Percentiles rank a stretch among this genome's conserved stretches.
These are phyloP conservation scores for Achroia grisella DNA, from an alignment of 1,140 invertebrate genomes.

Conservation along the genomic window DNA sequence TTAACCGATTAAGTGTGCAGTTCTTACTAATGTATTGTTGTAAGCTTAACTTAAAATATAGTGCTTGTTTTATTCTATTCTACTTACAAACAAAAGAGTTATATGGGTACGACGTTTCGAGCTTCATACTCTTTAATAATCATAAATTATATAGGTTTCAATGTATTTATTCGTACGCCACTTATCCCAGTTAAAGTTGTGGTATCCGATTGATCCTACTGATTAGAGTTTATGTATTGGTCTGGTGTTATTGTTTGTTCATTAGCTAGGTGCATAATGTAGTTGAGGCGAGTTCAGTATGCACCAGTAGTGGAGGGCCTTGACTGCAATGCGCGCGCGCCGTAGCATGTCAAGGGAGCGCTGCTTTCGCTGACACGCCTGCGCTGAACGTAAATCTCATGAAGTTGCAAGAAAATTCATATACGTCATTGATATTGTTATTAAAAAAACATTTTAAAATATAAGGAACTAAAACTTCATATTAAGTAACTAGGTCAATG, in stretches of 20 bases:
- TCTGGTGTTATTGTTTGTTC: constrained; percentile 18
- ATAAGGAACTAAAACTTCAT: background rate
- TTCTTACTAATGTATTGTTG: too few species aligned
- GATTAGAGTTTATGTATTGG: constrained; percentile 9
- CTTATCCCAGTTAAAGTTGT: background rate
- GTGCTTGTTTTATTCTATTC: too few species aligned
- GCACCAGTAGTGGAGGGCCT: constrained; percentile 46
- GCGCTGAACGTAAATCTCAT: constrained; percentile 24
- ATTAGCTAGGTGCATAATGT: constrained; percentile 27
- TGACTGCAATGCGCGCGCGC: constrained; percentile 68
- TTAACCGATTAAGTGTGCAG: too few species aligned
- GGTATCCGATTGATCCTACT: constrained; percentile 12
- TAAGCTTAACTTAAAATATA: too few species aligned
- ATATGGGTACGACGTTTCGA: too few species aligned
- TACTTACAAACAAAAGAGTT: too few species aligned
- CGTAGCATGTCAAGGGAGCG: constrained; percentile 70
- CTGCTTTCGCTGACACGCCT: constrained; percentile 68
- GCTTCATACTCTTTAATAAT: too few species aligned
- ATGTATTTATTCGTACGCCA: too few species aligned
- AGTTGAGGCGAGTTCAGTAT: constrained; percentile 24
- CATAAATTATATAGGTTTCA: too few species aligned
- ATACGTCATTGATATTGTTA: background rate
- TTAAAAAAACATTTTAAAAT: background rate
- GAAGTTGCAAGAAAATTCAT: background rate
- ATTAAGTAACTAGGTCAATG: constrained; percentile 40